Evolutionary conservation across 2,797 vertebrate species (phyloP).

Genomic region (Peromyscus nudipes): DNA sequence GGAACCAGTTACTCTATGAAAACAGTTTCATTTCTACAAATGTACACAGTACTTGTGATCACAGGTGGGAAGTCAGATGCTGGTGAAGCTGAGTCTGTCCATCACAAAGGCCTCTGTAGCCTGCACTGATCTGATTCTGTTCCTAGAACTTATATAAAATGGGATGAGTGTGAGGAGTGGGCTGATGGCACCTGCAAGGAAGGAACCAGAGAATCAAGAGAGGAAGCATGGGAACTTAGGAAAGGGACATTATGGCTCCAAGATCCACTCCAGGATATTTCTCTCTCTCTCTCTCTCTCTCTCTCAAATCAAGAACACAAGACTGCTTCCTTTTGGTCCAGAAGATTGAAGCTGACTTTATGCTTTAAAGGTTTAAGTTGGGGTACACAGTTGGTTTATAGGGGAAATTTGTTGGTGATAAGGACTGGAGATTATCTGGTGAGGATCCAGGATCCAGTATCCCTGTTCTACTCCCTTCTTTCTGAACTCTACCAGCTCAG

Average conservation of each 20-base stretch:
- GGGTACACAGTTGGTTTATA: background rate
- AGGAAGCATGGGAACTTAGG: background rate
- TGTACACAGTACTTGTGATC: background rate
- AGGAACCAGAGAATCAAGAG: background rate
- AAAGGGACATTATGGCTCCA: too few relatives aligned
- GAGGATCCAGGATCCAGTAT: background rate
- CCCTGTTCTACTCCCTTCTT: background rate
- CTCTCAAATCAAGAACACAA: background rate
- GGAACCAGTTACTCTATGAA: background rate
- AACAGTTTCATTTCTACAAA: background rate
- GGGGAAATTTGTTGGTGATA: background rate
- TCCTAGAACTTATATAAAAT: background rate
- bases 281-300: too few relatives aligned
- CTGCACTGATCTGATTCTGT: background rate
- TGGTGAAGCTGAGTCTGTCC: background rate
- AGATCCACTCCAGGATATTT: background rate
- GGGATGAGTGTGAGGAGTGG: background rate
- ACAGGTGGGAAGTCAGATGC: background rate
- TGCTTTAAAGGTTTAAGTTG: constrained; percentile 64
- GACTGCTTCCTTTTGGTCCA: background rate
- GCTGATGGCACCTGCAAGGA: background rate
- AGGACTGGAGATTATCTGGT: constrained; percentile 54
- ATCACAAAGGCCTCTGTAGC: background rate
- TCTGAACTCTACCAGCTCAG: constrained; percentile 58
- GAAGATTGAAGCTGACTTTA: background rate